phyloP scores from a whole-genome alignment of 2,113 vertebrate species.

The Pycnonotus jocosus region DNA sequence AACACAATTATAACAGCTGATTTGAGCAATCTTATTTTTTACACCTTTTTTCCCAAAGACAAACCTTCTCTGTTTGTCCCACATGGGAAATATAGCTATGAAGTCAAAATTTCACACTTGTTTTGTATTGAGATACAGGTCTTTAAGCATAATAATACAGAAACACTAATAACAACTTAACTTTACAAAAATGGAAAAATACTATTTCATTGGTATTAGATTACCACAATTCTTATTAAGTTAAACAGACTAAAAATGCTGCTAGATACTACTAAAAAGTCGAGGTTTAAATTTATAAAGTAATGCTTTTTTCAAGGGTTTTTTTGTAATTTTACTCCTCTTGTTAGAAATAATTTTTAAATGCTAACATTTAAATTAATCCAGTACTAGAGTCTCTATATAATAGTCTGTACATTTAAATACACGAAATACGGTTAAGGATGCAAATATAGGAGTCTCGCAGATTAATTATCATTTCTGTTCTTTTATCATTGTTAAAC shows the following conservation, averaged over 20 bases:
- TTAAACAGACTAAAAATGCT: not conserved
- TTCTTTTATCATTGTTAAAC: not conserved
- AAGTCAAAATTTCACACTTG: not conserved
- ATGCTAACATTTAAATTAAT: not conserved
- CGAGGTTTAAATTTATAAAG: rapidly evolving
- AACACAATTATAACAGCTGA: not conserved
- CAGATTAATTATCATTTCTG: not conserved
- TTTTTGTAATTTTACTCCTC: not conserved
- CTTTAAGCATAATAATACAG: not conserved
- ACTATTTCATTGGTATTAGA: not conserved
- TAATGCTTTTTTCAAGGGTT: not conserved
- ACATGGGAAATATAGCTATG: not conserved
- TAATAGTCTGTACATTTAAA: not conserved
- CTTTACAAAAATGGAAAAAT: not conserved
- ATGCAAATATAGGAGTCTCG: not conserved
- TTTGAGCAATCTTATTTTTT: not conserved
- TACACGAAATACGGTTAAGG: not conserved
- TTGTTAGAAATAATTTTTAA: not conserved
- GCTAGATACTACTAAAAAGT: not conserved
- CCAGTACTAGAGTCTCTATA: not conserved
- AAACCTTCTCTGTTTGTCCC: not conserved
- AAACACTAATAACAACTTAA: not conserved
- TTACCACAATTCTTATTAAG: not conserved
- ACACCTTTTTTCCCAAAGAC: not conserved
- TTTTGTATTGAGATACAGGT: not conserved